A percentile compares a stretch with the other conserved stretches of the same genome.
phyloP scores from a whole-genome alignment of 2,797 vertebrate genomes.

The Enteromius anoplus region DNA sequence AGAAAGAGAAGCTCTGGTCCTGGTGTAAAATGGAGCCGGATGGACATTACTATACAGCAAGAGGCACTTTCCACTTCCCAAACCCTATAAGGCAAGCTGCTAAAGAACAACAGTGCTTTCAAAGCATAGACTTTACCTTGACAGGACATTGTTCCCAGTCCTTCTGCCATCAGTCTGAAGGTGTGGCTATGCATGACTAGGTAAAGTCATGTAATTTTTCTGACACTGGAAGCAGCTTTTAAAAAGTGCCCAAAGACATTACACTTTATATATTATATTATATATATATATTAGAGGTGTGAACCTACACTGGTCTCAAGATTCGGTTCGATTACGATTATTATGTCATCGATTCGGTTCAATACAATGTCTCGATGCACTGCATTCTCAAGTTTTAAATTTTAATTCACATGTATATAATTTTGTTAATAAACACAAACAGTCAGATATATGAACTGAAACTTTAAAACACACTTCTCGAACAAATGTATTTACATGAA shows the following conservation, averaged over 20 bases:
- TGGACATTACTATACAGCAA: constrained; percentile 7
- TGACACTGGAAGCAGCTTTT: background rate
- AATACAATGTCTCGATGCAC: too few species aligned
- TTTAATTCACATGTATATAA: too few species aligned
- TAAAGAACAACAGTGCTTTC: background rate
- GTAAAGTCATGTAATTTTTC: constrained; percentile 2
- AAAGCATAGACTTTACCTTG: background rate
- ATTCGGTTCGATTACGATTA: too few species aligned
- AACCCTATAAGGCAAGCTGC: background rate
- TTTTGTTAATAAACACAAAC: too few species aligned
- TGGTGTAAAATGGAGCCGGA: constrained; percentile 20
- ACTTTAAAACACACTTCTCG: too few species aligned
- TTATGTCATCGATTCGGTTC: too few species aligned
- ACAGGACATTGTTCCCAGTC: background rate
- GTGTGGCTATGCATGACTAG: background rate
- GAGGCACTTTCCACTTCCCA: background rate
- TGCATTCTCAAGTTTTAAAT: too few species aligned
- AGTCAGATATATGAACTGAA: too few species aligned
- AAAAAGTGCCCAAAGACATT: background rate
- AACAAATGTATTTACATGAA: too few species aligned
- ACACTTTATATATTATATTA: background rate
- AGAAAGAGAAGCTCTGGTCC: background rate
- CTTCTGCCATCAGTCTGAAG: background rate
- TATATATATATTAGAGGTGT: too few species aligned
- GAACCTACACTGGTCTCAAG: too few species aligned